Evolutionary conservation across 1,140 invertebrate genomes (phyloP).

Genomic region (Kradibia gibbosae): DNA sequence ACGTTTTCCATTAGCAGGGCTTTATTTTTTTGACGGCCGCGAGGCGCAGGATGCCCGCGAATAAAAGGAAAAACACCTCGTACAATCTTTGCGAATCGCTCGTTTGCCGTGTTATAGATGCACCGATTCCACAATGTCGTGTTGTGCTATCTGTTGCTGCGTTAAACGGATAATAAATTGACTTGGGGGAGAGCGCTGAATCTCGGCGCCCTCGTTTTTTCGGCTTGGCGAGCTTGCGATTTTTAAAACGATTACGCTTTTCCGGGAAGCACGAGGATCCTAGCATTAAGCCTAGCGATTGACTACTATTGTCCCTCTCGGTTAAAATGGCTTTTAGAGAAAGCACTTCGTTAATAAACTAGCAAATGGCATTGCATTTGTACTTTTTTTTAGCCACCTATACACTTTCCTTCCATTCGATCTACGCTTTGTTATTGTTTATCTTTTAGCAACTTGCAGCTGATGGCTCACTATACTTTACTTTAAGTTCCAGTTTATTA

Average conservation of each 20-base stretch:
- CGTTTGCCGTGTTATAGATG: background rate
- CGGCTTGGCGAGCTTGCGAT: conserved; percentile 43
- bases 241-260: conserved; percentile 51
- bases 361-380: conserved; percentile 6
- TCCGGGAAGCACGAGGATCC: conserved; percentile 33
- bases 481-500: background rate
- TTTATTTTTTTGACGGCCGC: conserved; percentile 11
- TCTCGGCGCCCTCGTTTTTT: conserved; percentile 37
- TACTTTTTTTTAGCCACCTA: conserved; percentile 23
- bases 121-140: background rate
- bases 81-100: conserved; percentile 44
- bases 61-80: conserved; percentile 25
- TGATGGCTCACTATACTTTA: background rate
- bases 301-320: conserved; percentile 39
- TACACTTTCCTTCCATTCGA: background rate
- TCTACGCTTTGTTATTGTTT: background rate
- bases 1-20: conserved; percentile 44
- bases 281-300: conserved; percentile 40
- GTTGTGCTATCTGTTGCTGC: conserved; percentile 7
- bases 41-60: background rate
- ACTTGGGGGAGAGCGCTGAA: conserved; percentile 9
- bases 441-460: background rate
- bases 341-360: background rate
- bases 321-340: background rate
- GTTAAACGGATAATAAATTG: conserved; percentile 53